phyloP scores from a whole-genome alignment of 2,113 vertebrate species.

The Apteryx owenii region DNA sequence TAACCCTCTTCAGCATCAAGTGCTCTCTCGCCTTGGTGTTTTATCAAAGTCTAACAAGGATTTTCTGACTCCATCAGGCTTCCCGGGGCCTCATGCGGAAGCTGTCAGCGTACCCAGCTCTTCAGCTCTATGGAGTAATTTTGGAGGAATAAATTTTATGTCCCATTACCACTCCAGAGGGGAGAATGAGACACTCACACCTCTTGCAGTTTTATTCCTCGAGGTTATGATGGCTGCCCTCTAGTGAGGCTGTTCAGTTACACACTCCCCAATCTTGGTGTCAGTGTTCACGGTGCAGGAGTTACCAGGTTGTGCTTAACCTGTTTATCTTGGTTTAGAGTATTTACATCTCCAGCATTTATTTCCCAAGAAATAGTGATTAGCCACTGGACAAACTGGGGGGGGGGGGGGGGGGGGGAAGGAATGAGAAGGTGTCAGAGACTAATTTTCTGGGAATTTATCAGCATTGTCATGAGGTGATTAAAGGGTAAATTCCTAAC shows the following conservation, averaged over 20 bases:
- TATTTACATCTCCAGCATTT: slow-evolving; percentile 28
- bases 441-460: neutral
- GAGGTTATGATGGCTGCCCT: neutral
- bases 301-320: neutral
- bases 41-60: neutral
- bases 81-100: neutral
- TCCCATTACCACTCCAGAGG: neutral
- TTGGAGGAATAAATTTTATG: neutral
- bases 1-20: neutral
- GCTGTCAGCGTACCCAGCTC: neutral
- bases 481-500: neutral
- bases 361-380: neutral
- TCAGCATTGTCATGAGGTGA: neutral
- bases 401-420: neutral
- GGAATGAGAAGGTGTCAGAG: neutral
- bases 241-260: neutral
- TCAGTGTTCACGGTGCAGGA: neutral
- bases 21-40: neutral
- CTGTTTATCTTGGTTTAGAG: neutral
- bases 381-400: neutral
- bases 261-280: neutral
- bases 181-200: neutral
- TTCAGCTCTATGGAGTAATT: neutral
- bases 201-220: neutral
- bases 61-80: neutral